Base-by-base conservation (phyloP, 2,113 vertebrate genomes). In the Scalopus aquaticus region DNA sequence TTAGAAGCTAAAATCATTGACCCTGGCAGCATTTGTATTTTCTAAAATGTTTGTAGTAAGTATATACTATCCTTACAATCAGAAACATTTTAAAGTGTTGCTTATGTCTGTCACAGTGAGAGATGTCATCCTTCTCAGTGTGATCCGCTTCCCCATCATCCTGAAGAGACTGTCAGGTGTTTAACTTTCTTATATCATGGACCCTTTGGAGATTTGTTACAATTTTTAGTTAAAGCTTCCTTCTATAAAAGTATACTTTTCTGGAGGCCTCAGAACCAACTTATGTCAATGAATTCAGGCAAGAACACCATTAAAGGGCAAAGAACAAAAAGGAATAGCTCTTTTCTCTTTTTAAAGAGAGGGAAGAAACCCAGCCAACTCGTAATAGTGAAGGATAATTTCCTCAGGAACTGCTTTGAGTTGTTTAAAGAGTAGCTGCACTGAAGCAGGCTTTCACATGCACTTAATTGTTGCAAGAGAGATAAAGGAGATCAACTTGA, bases 1-100 rank as follows among this genome's bases (percentile, higher is more conserved):
- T 70, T 94, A 79, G n/a, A 91, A 91, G 86, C n/a, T 78, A 74
- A 96, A 90, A 85, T 64, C 73, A 91, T 56, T 2, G 7, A 42
- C 82, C 13, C 82, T 28, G 39, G 35, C 89, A 91, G 39, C 62
- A 65, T 89, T 94, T 49, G 67, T 39, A 80, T 83, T 83, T 91
- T 77, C 32, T 42, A 84, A 90, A 93, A 22, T 79, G 89, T 94
- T 39, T 88, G 8, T 60, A 56, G 46, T 54, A 82, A 73, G 73
- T 89, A 77, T 64, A 32, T 86, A 73, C 82, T 67, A 32, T n/a
- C n/a, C n/a, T n/a, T n/a, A n/a, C n/a, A n/a, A n/a, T n/a, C n/a
- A 86, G 60, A 72, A 85, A 78, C 77, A 78, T n/a, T 9, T 89
- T 78, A 73, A 35, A 64, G n/a, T 88, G 35, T 82, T 91, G 35